These are phyloP conservation scores for Dromius quadrimaculatus DNA, from an alignment of 2,888 invertebrate species.

Conservation along the genomic window DNA sequence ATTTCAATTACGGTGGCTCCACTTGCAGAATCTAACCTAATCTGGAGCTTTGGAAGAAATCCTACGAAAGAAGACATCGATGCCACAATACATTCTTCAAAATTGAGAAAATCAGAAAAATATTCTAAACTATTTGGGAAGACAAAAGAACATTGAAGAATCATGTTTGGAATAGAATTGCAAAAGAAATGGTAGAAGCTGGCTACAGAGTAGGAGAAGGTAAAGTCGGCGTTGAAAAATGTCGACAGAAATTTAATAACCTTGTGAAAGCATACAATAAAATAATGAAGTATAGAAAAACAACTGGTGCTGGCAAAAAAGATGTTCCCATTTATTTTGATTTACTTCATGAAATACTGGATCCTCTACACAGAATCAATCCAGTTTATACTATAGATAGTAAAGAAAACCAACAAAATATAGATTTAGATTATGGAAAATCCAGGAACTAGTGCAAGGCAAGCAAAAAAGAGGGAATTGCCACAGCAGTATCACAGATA, in stretches of 20 bases:
- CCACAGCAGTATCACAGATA: not conserved
- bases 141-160: not conserved
- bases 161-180: not conserved
- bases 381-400: not conserved
- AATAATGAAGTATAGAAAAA: too few relatives aligned
- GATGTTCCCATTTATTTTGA: not conserved
- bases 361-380: not conserved
- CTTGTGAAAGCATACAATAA: too few relatives aligned
- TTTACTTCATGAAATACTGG: not conserved
- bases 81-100: not conserved
- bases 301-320: too few relatives aligned
- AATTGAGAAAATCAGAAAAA: not conserved
- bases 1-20: too few relatives aligned
- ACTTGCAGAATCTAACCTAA: too few relatives aligned
- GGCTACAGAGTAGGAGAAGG: not conserved
- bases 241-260: not conserved
- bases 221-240: not conserved
- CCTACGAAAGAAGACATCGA: too few relatives aligned
- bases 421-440: too few relatives aligned
- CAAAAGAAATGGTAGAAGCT: not conserved
- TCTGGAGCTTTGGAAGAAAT: too few relatives aligned
- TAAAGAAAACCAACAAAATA: not conserved
- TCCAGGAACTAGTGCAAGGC: too few relatives aligned
- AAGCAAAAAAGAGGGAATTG: not conserved
- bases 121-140: not conserved